These are phyloP conservation scores for Endotricha flammealis DNA, from an alignment of 2,888 invertebrate genomes.

Conservation along the genomic window DNA sequence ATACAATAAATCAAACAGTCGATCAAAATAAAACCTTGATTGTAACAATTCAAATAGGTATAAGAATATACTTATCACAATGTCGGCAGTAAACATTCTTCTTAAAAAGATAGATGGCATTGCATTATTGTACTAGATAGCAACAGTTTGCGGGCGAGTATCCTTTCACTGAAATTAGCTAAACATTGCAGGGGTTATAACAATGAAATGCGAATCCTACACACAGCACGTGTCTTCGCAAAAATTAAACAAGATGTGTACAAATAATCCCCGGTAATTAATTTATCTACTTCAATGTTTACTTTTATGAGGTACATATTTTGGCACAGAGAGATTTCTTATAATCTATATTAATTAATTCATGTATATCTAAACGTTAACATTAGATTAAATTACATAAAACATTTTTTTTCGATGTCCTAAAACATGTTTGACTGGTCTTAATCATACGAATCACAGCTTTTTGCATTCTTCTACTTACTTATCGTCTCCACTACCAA, in stretches of 20 bases:
- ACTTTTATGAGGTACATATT: constrained; percentile 87
- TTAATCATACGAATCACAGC: constrained; percentile 77
- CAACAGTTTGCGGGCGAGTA: constrained; percentile 26
- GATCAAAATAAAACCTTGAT: constrained; percentile 5
- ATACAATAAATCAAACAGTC: constrained; percentile 3
- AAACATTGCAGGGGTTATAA: constrained; percentile 15
- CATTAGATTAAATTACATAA: constrained; percentile 64
- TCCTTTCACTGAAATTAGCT: constrained; percentile 17
- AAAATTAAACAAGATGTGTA: constrained; percentile 50
- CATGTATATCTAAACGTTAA: constrained; percentile 62
- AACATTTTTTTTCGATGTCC: constrained; percentile 75
- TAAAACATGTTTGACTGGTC: constrained; percentile 77
- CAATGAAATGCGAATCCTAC: constrained; percentile 14
- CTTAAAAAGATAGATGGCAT: constrained; percentile 25
- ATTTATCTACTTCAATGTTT: constrained; percentile 71
- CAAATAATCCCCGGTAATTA: constrained; percentile 58
- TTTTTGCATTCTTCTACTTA: constrained; percentile 74
- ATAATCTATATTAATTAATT: constrained; percentile 70
- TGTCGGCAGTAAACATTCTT: constrained; percentile 37
- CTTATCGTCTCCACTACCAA: constrained; percentile 68
- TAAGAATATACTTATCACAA: constrained; percentile 18
- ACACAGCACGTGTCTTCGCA: constrained; percentile 12
- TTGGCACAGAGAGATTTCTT: constrained; percentile 87
- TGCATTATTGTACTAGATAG: constrained; percentile 20
- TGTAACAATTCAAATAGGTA: constrained; percentile 3